Evolutionary conservation across 2,888 invertebrate genomes (phyloP).

Genomic region (Synergus itoensis): DNA sequence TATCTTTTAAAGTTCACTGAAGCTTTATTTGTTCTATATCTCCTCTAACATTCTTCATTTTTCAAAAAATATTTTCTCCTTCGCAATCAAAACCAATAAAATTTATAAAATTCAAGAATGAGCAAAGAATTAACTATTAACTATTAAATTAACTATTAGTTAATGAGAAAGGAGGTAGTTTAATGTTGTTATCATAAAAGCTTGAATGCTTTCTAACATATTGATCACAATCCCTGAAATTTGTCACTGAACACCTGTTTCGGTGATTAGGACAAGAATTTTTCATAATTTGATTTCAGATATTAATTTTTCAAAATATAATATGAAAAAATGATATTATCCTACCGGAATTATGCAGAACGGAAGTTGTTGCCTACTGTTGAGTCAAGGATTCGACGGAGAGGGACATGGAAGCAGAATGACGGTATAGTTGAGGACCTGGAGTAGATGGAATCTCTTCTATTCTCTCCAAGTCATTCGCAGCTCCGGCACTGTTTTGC

Average conservation of each 20-base stretch:
- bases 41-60: background rate
- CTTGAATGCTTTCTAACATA: background rate
- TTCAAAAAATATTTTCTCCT: background rate
- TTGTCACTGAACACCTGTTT: background rate
- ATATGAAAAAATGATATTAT: background rate
- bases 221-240: background rate
- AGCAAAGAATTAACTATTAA: background rate
- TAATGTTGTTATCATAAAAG: background rate
- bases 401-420: slow-evolving; percentile 74
- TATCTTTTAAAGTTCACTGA: background rate
- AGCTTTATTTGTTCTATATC: background rate
- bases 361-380: slow-evolving; percentile 55
- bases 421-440: slow-evolving; percentile 68
- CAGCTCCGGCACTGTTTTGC: slow-evolving; percentile 85
- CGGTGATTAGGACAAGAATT: background rate
- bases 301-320: background rate
- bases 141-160: too few relatives aligned
- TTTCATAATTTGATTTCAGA: background rate
- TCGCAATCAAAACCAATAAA: background rate
- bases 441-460: slow-evolving; percentile 82
- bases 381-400: slow-evolving; percentile 76
- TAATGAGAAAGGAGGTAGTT: slow-evolving; percentile 18
- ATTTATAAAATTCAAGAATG: background rate
- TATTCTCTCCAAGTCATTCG: slow-evolving; percentile 84
- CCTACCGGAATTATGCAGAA: slow-evolving; percentile 30